phyloP scores from a whole-genome alignment of 2,797 vertebrate species.

The Clarias laeviceps region DNA sequence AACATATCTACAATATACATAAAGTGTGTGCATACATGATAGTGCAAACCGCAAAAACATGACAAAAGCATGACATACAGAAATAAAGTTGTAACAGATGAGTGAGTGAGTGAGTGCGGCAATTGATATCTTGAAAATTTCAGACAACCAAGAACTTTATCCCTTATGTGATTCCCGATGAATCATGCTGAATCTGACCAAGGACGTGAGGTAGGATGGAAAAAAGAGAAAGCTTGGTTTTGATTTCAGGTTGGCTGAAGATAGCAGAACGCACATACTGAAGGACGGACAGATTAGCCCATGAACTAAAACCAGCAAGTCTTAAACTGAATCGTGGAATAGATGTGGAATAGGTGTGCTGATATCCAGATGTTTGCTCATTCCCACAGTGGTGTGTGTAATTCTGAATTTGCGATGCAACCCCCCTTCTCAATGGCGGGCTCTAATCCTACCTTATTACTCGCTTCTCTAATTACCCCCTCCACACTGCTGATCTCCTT shows the following conservation, averaged over 20 bases:
- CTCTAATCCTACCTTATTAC: conserved; percentile 62
- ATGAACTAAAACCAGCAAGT: not conserved
- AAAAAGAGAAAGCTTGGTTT: not conserved
- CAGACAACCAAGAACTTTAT: not conserved
- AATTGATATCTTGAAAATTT: not conserved
- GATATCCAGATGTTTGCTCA: conserved; percentile 8
- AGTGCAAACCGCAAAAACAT: too few relatives aligned
- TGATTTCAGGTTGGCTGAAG: not conserved
- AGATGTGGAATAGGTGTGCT: not conserved
- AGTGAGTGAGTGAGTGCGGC: too few relatives aligned
- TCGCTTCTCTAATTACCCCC: conserved; percentile 59
- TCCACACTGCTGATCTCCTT: conserved; percentile 53
- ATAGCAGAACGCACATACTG: not conserved
- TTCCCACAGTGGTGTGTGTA: conserved; percentile 9
- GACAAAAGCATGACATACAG: too few relatives aligned
- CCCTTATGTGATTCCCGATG: not conserved
- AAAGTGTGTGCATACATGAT: too few relatives aligned
- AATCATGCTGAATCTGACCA: not conserved
- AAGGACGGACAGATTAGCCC: not conserved
- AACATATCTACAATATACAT: too few relatives aligned
- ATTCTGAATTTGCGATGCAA: not conserved
- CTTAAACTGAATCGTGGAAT: not conserved
- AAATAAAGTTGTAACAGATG: too few relatives aligned
- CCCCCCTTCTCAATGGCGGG: conserved; percentile 39
- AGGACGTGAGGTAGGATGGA: not conserved